Base-by-base conservation (phyloP, 2,113 vertebrate genomes). In the Gobiocypris rarus region DNA sequence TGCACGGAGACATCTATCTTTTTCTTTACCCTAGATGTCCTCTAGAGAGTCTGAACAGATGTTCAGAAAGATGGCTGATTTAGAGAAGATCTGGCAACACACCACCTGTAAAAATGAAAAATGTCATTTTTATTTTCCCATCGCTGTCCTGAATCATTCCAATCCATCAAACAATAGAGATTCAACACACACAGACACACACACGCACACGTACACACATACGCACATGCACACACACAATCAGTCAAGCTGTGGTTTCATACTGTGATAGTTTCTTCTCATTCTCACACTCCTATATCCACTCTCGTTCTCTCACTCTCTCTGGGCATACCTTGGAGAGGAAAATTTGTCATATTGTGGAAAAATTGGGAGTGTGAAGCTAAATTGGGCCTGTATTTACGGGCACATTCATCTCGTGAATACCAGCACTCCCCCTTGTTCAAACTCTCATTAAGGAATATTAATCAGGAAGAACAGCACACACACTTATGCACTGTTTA, bases 81-180 rank as follows among this genome's bases (percentile, higher is more conserved):
- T 67, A 48, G 24, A 31, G 59, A 80, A 65, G 41, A 63, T 65
- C 77, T 80, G 59, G 59, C 59, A 67, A 50, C 26, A 45, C 77
- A 48, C 26, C 41, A 65, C 58, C 43, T 65, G 41, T 50, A 61
- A 65, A 63, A 80, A 63, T 80, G 77, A 80, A 59, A 80, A 80
- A 80, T 48, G 31, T 80, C 3, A 52, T 67, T 80, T 80, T 80
- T 67, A 67, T 80, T 80, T 80, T 65, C 78, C 26, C 43, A 31
- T 80, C 15, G 56, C 43, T 65, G 24, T 80, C 59, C 77, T 22
- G 58, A 80, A 43, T 80, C 58, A 11, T 31, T 80, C 45, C 61
- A 80, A 80, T 80, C 78, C 59, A 65, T 65, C 77, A 80, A 50
- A 80, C 58, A 80, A 65, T 65, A 28, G 41, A 43, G 56, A 48